A percentile compares a stretch with the other conserved stretches of the same genome.
Conservation (phyloP, 2,113 vertebrate genomes). For the Cyphomyrus plagiostoma region DNA sequence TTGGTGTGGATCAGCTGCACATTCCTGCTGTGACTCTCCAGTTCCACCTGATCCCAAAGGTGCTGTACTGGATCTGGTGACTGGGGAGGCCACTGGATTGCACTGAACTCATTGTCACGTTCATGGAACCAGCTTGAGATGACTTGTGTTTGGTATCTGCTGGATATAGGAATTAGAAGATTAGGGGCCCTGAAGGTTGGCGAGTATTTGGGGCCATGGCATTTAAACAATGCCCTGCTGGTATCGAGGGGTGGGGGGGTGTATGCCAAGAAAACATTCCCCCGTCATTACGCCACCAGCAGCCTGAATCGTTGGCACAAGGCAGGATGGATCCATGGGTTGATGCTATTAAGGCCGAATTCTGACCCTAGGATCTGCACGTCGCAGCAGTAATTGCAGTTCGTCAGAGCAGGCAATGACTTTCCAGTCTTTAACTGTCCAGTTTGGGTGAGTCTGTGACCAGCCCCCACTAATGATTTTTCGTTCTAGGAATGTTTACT, state of each 20-base stretch:
- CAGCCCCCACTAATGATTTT: neutral
- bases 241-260: neutral
- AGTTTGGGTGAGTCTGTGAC: neutral
- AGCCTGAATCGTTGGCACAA: neutral
- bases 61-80: neutral
- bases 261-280: neutral
- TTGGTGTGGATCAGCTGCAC: neutral
- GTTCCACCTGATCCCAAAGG: neutral
- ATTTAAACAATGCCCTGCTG: neutral
- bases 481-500: neutral
- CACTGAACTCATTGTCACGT: neutral
- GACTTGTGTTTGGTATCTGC: neutral
- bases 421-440: neutral
- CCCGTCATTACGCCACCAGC: neutral
- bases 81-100: neutral
- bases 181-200: neutral
- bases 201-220: neutral
- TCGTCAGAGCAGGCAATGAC: neutral
- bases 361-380: neutral
- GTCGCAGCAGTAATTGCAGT: neutral
- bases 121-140: neutral
- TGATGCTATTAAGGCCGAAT: neutral
- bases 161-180: neutral
- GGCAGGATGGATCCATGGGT: neutral
- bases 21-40: neutral